phyloP scores from a whole-genome alignment of 2,797 vertebrate genomes.

The Lithobates pipiens region DNA sequence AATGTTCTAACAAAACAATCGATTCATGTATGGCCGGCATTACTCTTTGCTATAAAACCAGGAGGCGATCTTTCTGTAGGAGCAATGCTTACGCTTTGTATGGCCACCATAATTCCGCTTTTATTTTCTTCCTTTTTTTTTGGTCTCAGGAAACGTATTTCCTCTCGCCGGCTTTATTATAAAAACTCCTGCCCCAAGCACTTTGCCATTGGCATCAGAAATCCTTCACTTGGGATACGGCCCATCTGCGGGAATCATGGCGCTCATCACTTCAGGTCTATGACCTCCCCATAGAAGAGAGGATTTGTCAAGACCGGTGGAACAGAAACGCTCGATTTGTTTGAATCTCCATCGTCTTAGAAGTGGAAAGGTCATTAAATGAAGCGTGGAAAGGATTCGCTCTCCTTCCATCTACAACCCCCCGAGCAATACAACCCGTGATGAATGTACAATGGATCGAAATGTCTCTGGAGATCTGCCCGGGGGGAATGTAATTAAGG shows the following conservation, averaged over 20 bases:
- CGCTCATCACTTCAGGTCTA: background rate
- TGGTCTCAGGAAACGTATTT: too few relatives aligned
- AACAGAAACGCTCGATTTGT: background rate
- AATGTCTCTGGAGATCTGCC: background rate
- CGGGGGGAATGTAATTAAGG: background rate
- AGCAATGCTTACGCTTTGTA: too few relatives aligned
- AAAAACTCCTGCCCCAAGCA: background rate
- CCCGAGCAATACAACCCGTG: background rate
- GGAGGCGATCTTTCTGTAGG: too few relatives aligned
- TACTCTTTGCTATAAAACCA: too few relatives aligned
- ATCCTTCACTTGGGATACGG: background rate
- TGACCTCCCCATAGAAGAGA: background rate
- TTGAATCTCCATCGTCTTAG: background rate
- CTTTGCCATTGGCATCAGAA: background rate
- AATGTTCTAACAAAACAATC: too few relatives aligned
- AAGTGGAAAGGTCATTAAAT: background rate
- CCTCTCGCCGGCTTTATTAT: too few relatives aligned
- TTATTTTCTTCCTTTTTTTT: too few relatives aligned
- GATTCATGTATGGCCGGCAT: too few relatives aligned
- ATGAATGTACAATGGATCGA: background rate
- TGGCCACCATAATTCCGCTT: too few relatives aligned
- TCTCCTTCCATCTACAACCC: background rate
- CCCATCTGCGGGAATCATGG: background rate
- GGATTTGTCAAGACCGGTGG: background rate
- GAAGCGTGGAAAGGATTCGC: background rate